These are phyloP conservation scores for Pilophorus perplexus DNA, from an alignment of 2,888 invertebrate genomes.

Conservation along the genomic window DNA sequence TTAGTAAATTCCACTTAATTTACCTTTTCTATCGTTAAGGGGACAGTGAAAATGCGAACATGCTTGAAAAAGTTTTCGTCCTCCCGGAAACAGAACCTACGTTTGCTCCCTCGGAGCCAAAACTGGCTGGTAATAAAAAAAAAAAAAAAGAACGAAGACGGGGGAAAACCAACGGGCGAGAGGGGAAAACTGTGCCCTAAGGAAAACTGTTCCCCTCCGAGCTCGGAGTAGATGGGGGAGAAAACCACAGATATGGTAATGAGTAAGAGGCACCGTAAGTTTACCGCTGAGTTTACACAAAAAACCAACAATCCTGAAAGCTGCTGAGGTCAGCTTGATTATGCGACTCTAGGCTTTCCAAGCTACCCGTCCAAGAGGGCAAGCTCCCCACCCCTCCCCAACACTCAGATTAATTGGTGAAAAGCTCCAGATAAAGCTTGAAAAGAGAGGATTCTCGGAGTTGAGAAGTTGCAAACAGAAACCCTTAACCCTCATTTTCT, in stretches of 20 bases:
- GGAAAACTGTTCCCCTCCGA: too few species aligned
- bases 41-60: too few species aligned
- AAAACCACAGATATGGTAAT: conserved; percentile 40
- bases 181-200: too few species aligned
- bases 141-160: too few species aligned
- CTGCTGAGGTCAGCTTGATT: conserved; percentile 41
- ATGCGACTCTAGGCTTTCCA: conserved; percentile 8
- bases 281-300: conserved; percentile 43
- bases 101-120: too few species aligned
- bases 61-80: too few species aligned
- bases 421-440: conserved; percentile 40
- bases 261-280: conserved; percentile 39
- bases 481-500: conserved; percentile 20
- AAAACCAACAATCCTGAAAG: conserved; percentile 37
- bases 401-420: conserved; percentile 41
- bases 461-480: conserved; percentile 37
- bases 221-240: conserved; percentile 31
- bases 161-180: too few species aligned
- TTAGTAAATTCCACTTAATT: too few species aligned
- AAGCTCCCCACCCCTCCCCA: conserved; percentile 1
- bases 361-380: neutral
- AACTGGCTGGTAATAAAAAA: too few species aligned
- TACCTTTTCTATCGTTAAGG: too few species aligned
- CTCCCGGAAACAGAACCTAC: too few species aligned
- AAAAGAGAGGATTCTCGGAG: conserved; percentile 21